Conservation (phyloP, 2,797 vertebrate species). For the Spondyliosoma cantharus region DNA sequence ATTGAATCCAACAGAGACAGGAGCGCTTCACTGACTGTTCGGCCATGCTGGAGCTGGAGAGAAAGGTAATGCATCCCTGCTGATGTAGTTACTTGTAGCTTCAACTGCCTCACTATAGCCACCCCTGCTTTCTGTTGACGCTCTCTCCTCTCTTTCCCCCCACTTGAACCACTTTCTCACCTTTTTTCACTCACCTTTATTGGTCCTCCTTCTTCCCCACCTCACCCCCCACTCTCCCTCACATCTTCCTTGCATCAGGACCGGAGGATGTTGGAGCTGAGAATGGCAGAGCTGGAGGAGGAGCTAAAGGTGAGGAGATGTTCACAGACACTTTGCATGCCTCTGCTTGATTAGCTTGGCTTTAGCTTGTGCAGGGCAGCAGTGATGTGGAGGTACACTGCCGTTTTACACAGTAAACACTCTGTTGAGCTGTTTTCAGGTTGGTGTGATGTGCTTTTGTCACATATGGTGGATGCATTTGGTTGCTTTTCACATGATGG, state of each 20-base stretch:
- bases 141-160: conserved; percentile 42
- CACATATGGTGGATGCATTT: neutral
- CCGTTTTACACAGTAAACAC: neutral
- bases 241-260: conserved; percentile 76
- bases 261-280: conserved; percentile 85
- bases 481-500: conserved; percentile 27
- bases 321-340: conserved; percentile 69
- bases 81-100: conserved; percentile 37
- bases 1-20: conserved; percentile 82
- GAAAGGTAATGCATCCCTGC: conserved; percentile 81
- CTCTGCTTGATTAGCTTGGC: conserved; percentile 71
- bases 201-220: conserved; percentile 25
- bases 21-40: conserved; percentile 88
- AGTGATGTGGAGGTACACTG: conserved; percentile 33
- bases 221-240: conserved; percentile 15
- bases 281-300: conserved; percentile 87
- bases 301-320: conserved; percentile 86
- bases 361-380: conserved; percentile 60
- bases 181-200: conserved; percentile 55
- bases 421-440: conserved; percentile 5
- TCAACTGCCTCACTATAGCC: conserved; percentile 66
- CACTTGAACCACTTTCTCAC: conserved; percentile 59
- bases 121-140: conserved; percentile 59
- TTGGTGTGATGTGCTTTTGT: conserved; percentile 4
- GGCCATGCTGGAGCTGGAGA: conserved; percentile 87